Evolutionary conservation across 1,140 invertebrate species (phyloP).

Genomic region (Anastatus disparis): DNA sequence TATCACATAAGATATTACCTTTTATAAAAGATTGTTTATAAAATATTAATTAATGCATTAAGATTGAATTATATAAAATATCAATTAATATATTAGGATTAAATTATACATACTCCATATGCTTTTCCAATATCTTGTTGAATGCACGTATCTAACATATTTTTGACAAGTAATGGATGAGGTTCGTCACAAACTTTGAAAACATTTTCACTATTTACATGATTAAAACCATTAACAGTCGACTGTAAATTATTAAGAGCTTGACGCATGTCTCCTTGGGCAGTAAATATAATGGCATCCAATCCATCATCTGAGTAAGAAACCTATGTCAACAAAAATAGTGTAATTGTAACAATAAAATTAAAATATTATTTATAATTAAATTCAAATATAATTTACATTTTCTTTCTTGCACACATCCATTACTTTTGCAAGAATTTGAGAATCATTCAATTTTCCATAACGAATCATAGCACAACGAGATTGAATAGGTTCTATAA

Average conservation of each 20-base stretch:
- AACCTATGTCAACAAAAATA: slow-evolving; percentile 57
- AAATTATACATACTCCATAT: slow-evolving; percentile 73
- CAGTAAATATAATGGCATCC: slow-evolving; percentile 97
- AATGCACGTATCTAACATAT: slow-evolving; percentile 90
- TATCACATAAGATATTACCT: no score
- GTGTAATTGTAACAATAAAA: not conserved
- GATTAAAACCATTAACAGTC: slow-evolving; percentile 93
- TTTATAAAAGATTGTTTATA: not conserved
- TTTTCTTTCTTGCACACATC: slow-evolving; percentile 81
- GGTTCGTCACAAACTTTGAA: slow-evolving; percentile 99
- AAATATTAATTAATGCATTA: not conserved
- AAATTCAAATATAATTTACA: slow-evolving; percentile 62
- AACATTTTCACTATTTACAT: slow-evolving; percentile 95
- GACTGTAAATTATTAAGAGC: slow-evolving; percentile 98
- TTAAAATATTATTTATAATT: not conserved
- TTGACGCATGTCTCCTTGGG: slow-evolving; percentile 98
- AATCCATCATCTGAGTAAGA: slow-evolving; percentile 93
- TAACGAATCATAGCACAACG: slow-evolving; percentile 98
- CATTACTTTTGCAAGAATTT: slow-evolving; percentile 84
- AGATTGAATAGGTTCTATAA: slow-evolving; percentile 99
- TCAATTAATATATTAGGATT: not conserved
- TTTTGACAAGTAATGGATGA: slow-evolving; percentile 92
- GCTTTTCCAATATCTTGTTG: slow-evolving; percentile 87
- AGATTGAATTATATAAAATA: not conserved
- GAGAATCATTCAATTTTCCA: slow-evolving; percentile 88